phyloP scores from a whole-genome alignment of 2,888 invertebrate species.

The Papilio elwesi region DNA sequence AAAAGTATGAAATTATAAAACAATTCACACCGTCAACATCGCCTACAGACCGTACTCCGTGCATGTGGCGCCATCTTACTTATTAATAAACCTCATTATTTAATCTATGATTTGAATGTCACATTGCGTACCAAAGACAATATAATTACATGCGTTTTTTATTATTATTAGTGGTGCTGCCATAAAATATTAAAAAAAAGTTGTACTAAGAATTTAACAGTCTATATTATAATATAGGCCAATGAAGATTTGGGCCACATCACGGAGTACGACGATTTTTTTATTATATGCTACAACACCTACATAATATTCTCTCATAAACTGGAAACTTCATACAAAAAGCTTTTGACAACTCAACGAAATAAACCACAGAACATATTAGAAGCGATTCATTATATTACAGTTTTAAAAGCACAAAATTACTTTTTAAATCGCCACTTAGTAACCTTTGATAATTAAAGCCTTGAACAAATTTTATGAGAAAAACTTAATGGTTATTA shows the following conservation, averaged over 20 bases:
- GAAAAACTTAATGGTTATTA: neutral
- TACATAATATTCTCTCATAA: constrained; percentile 68
- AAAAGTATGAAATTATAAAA: constrained; percentile 65
- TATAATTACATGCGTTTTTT: neutral
- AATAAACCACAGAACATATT: constrained; percentile 63
- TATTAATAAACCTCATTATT: constrained; percentile 5
- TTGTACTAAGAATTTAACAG: constrained; percentile 10
- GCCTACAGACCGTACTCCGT: constrained; percentile 47
- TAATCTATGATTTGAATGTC: neutral
- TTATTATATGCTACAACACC: constrained; percentile 54
- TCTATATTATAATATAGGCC: constrained; percentile 31
- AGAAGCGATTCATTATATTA: constrained; percentile 69
- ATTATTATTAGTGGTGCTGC: constrained; percentile 7
- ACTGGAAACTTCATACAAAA: constrained; percentile 60
- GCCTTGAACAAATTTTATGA: neutral
- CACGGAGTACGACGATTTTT: constrained; percentile 34
- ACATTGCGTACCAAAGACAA: neutral
- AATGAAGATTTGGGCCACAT: constrained; percentile 29
- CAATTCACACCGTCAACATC: constrained; percentile 58
- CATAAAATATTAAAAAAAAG: constrained; percentile 29
- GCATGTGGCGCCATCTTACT: constrained; percentile 31
- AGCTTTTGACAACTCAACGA: constrained; percentile 62
- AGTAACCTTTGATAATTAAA: constrained; percentile 41
- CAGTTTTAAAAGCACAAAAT: constrained; percentile 64
- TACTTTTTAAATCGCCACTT: constrained; percentile 53